Evolutionary conservation across 2,888 invertebrate species (phyloP).

Genomic region (Ophonus ardosiacus): DNA sequence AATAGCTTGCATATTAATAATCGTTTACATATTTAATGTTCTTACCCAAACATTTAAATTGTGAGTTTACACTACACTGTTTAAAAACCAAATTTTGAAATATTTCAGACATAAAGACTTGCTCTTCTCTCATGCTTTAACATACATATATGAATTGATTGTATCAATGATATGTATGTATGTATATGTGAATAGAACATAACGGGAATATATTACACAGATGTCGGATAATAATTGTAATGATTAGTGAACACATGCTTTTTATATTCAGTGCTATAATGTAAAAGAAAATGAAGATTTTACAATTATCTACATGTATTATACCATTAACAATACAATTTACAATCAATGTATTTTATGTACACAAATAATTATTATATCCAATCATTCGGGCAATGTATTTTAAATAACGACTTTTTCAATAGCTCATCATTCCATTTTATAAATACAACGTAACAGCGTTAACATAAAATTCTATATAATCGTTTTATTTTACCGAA

Average conservation of each 20-base stretch:
- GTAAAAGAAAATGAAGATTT: conserved; percentile 9
- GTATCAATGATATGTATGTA: neutral
- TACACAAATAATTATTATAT: neutral
- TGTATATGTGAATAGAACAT: neutral
- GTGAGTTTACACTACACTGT: neutral
- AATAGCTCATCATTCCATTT: neutral
- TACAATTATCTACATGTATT: conserved; percentile 15
- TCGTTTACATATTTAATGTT: neutral
- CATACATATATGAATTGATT: neutral
- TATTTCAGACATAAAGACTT: neutral
- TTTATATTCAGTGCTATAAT: neutral
- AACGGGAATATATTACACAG: neutral
- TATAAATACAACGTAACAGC: neutral
- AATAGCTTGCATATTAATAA: conserved; percentile 2
- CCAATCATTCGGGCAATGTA: neutral
- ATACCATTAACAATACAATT: conserved; percentile 21
- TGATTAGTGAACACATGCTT: conserved; percentile 11
- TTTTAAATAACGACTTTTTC: neutral
- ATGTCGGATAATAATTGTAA: conserved; percentile 6
- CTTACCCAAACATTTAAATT: neutral
- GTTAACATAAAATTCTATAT: neutral
- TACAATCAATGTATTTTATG: conserved; percentile 6
- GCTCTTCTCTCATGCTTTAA: neutral
- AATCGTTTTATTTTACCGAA: too few species aligned
- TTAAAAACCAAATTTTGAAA: neutral